Conservation (phyloP, 2,797 vertebrate species). For the Odontamblyopus rebecca region DNA sequence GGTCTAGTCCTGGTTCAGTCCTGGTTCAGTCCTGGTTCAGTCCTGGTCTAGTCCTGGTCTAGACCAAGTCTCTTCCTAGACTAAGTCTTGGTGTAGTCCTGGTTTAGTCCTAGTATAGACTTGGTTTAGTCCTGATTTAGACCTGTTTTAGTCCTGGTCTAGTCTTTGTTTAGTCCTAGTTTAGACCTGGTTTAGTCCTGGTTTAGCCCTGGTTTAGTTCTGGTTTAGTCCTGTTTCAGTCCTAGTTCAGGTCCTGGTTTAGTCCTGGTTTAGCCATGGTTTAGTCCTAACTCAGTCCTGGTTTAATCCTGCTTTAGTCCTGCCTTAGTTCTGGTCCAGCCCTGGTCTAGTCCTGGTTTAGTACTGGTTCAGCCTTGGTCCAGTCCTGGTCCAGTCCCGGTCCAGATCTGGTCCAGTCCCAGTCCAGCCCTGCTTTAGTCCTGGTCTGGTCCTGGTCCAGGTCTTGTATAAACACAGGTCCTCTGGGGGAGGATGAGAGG, state of each 20-base stretch:
- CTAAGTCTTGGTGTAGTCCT: too few species aligned
- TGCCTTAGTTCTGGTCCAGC: too few species aligned
- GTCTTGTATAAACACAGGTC: not conserved
- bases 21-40: not conserved
- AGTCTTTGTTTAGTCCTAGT: not conserved
- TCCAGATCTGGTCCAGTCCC: not conserved
- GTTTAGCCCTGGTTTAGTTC: too few species aligned
- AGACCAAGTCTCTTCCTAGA: too few species aligned
- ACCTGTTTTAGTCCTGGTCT: too few species aligned
- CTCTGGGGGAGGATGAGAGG: not conserved
- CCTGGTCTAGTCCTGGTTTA: not conserved
- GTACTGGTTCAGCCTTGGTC: not conserved
- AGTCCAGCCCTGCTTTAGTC: not conserved
- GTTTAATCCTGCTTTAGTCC: not conserved
- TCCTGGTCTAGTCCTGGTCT: not conserved
- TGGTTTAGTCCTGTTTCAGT: too few species aligned
- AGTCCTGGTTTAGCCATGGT: not conserved
- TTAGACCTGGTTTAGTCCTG: too few species aligned
- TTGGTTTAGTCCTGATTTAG: not conserved
- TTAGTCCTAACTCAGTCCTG: not conserved
- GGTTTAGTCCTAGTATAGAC: not conserved
- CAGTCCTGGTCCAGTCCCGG: not conserved
- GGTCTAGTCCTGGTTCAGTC: not conserved
- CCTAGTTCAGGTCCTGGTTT: not conserved
- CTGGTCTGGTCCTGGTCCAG: not conserved